Base-by-base conservation (phyloP, 2,797 vertebrate genomes). In the Luscinia megarhynchos region DNA sequence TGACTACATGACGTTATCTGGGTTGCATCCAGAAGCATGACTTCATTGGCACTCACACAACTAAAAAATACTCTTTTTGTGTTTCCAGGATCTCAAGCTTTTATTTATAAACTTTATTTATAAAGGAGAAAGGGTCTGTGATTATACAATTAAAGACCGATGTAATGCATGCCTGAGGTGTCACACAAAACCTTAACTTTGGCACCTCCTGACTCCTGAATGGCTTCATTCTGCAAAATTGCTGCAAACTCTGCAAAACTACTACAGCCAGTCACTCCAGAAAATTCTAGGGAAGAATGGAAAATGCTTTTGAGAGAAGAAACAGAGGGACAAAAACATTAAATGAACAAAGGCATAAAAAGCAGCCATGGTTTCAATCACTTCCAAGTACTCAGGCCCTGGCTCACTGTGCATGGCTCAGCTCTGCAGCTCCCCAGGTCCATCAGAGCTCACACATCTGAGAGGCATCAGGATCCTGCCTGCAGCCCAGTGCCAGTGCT, bases 21-120 rank as follows among this genome's bases (percentile, higher is more conserved):
- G 58, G 81, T 57, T 91, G 72, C 68, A 90, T 94, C 57, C 64
- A 70, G 16, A 40, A 66, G 32, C 43, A 34, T 73, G 87, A 87
- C 64, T 57, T 90, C 2, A 11, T 8, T 74, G 83, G 57, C 83
- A 94, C 58, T 78, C 38, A 61, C 41, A 70, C 38, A 70, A 70
- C 76, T 67, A 54, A 22, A 81, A 90, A 53, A 93, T 45, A 45
- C 41, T 74, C 69, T 16, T 11, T 40, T 18, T 24, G 13, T 59
- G 34, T 67, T 93, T 89, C 43, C 61, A 93, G 81, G 26, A 72
- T 53, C 53, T 80, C 53, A 66, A 67, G 66, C 34, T 72, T 61
- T 38, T 34, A 58, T 43, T 87, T 23, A 46, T 46, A 46, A 46
- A 46, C 46, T 46, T 46, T 67, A 67, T 79, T 79, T 84, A 82